Evolutionary conservation across 2,888 invertebrate genomes (phyloP), one percentile per base, ranked within the genome.

Genomic region (Galerucella pusilla): DNA sequence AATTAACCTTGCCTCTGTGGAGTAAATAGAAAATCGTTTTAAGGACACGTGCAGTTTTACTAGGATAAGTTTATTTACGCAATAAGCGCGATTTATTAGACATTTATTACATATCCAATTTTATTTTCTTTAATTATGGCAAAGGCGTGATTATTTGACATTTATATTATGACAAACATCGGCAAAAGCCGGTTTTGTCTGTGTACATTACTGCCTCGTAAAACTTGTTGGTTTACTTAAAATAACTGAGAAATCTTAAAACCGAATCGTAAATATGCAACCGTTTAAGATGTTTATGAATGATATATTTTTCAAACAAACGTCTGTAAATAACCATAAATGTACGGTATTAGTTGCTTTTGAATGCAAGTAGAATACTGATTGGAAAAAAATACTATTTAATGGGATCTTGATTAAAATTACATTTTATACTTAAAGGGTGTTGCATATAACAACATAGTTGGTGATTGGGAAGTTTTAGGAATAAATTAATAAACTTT

Each of bases 31-130:
- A 42, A 65, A 65, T 46, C n/a, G 64, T 20, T 45, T 52, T 28
- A 49, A 74, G 57, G 42, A 74, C 74, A 74, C 74, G 74, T 74
- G 64, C 64, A 65, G n/a, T 65, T 16, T 12, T 65, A 45, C 45
- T 45, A 10, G 46, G 70, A 75, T 79, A 74, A 68, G 72, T 75
- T 75, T 77, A 73, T 77, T 79, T 76, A 77, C 76, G 54, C 76
- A 68, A 66, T 67, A 61, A 77, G 75, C 74, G 74, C 69, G 79
- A 80, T 80, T 79, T 78, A 79, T 79, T 77, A 64, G 70, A 59
- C 73, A 54, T 76, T 79, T 78, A 80, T 80, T 78, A 73, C 78
- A 72, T 75, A 70, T 59, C 59, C 60, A 45, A 59, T 68, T 68
- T 68, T 68, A 57, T 68, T 68, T 65, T 6, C 64, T 45, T 20